Evolutionary conservation across 2,113 vertebrate species (phyloP), one percentile per base, ranked within the genome.

Genomic region (Aythya baeri): DNA sequence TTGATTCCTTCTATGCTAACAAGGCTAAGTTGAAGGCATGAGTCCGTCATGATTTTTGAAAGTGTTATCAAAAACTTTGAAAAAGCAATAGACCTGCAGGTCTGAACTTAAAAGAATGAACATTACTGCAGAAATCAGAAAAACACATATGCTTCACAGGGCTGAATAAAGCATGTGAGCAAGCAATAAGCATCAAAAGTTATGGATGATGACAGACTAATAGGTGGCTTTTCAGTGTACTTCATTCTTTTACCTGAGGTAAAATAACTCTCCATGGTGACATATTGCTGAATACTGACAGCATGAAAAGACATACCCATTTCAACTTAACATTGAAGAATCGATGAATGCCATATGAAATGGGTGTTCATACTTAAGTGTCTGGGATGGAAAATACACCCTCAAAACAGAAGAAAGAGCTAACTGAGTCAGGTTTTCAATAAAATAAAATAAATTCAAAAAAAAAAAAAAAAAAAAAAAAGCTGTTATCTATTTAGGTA

Each of bases 131-230:
- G 89, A 94, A 96, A 97, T 83, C 62, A 76, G 74, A 75, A 92
- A 75, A 97, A 80, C 52, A 93, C 86, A 77, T 93, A 74, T 76
- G 71, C 49, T 92, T 94, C 54, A 4, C 20, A 9, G 8, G 16
- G 85, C 67, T 96, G 86, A 93, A 92, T 88, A 93, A 96, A 95
- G 59, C 58, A 50, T 59, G 54, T 86, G 84, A 95, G 49, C 44
- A 68, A 91, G 79, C 59, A 73, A n/a, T 85, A 93, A 89, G 62
- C 82, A 86, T 90, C 66, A 91, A 81, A 82, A 63, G 68, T 89
- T 85, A 59, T 29, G 79, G 82, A 92, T 81, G 89, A 91, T 92
- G 83, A 93, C 92, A 88, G 81, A 61, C 43, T 90, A 70, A 75
- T 70, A 83, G 55, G 49, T 2, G 8, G 43, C 27, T 86, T 94